Conservation (phyloP, 2,888 invertebrate genomes). For the Parthenolecanium corni region DNA sequence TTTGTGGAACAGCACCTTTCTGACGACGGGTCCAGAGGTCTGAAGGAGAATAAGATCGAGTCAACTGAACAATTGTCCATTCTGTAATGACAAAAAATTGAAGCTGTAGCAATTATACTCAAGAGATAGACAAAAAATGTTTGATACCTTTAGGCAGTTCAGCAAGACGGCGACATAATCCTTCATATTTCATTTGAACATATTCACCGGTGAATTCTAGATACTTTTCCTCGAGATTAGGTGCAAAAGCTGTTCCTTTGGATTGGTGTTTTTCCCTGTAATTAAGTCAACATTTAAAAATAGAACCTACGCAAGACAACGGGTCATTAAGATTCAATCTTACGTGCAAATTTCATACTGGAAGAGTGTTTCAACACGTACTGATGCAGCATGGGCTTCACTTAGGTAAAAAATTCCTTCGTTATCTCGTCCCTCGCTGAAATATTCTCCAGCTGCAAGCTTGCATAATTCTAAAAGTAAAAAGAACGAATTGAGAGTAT, state of each 20-base stretch:
- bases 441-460: not conserved
- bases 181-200: constrained; percentile 25
- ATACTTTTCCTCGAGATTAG: constrained; percentile 16
- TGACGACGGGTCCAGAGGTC: constrained; percentile 38
- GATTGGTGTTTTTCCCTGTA: not conserved
- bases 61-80: constrained; percentile 51
- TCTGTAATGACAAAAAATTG: constrained; percentile 38
- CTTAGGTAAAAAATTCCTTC: constrained; percentile 23
- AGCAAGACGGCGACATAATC: constrained; percentile 30
- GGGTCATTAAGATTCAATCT: not conserved
- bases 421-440: not conserved
- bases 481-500: not conserved
- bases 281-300: not conserved
- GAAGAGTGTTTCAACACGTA: not conserved
- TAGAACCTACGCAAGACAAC: not conserved
- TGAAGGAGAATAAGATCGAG: constrained; percentile 34
- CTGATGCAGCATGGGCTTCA: constrained; percentile 25
- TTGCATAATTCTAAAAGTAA: constrained; percentile 10
- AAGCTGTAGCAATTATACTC: not conserved
- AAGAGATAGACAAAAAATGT: not conserved
- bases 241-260: not conserved
- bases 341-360: not conserved
- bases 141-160: constrained; percentile 30
- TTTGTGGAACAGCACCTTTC: constrained; percentile 40
- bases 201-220: constrained; percentile 29